Evolutionary conservation across 2,888 invertebrate genomes (phyloP), one percentile per base, ranked within the genome.

Genomic region (Drosophila maculinotata): DNA sequence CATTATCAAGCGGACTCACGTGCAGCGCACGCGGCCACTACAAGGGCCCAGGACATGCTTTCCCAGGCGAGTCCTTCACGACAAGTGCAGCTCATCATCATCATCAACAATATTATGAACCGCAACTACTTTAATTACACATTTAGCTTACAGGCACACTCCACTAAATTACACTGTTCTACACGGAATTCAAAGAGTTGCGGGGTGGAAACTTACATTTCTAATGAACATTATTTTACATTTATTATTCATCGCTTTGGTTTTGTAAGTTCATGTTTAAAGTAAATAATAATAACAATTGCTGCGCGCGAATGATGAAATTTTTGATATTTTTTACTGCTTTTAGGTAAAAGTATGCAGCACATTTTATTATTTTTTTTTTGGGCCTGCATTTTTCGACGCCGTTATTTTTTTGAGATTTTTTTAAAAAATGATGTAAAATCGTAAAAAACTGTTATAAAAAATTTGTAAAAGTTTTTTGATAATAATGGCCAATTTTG

Each of bases 21-120:
- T 89, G 90, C 77, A 75, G 57, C 70, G 47, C 90, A 89, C 89
- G 89, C 89, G 89, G 74, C 89, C 51, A 7, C 3, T 62, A 79
- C 90, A 89, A 20, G 20, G 2, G 20, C 20, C 74, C 75, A 66
- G 64, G 53, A 79, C 57, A 71, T 58, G 41, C 62, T 67, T 57
- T 69, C 64, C 58, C 73, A 60, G 60, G 56, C 62, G 30, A 57
- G 60, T 84, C 53, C 79, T 79, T 51, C 42, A 67, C 73, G 68
- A 87, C 88, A 84, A 84, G 83, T 84, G 83, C 79, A 69, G 79
- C 71, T 45, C 45, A 45, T 71, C 81, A 80, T 77, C 87, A 64
- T 60, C 62, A 62, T 63, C 74, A 78, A 56, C 53, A 57, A 35
- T 62, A 69, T 64, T 65, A 45, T 33, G 31, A 67, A 60, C 79